Base-by-base conservation (phyloP, 2,113 vertebrate species). In the Neogobius melanostomus region DNA sequence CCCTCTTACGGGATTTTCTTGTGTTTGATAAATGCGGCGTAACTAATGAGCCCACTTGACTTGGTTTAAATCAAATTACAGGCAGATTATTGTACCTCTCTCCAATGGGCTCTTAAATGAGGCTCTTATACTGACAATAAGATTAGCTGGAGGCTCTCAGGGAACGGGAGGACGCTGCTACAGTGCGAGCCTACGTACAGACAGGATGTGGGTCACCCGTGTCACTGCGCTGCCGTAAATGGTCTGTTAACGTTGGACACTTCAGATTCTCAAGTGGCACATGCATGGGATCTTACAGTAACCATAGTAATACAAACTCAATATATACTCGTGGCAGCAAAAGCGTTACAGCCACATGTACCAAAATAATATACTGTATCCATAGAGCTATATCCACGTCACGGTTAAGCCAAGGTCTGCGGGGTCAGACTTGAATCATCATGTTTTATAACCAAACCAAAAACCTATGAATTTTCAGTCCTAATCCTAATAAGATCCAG, bases 101-200 rank as follows among this genome's bases (percentile, higher is more conserved):
- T 69, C 71, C n/a, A 63, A 69, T 68, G 71, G 63, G 68, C 70
- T 74, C 66, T 65, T 78, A 64, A 82, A 77, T 70, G 75, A 82
- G 54, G 48, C 71, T 42, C 50, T 67, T 76, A 61, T 15, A 75
- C 17, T 64, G 68, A 77, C 64, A 77, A 68, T 79, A 68, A 79
- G 64, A 81, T 82, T 62, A 80, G 72, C 57, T 44, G 47, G 57
- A 60, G 65, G 70, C 68, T 76, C 50, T 16, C 10, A 70, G 54
- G 75, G 53, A 69, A 68, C 49, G 66, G 9, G 54, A 46, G 69
- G 72, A 77, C 43, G 65, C 42, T 1, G 16, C 64, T 56, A 28
- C 28, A 28, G 28, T 2, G 44, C 8, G 0, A 47, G 45, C 75
- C 47, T 63, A 17, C 1, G 56, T 52, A 21, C 36, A 43, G 65